Evolutionary conservation across 2,888 invertebrate species (phyloP), one percentile per base, ranked within the genome.

Genomic region (Labia minor): DNA sequence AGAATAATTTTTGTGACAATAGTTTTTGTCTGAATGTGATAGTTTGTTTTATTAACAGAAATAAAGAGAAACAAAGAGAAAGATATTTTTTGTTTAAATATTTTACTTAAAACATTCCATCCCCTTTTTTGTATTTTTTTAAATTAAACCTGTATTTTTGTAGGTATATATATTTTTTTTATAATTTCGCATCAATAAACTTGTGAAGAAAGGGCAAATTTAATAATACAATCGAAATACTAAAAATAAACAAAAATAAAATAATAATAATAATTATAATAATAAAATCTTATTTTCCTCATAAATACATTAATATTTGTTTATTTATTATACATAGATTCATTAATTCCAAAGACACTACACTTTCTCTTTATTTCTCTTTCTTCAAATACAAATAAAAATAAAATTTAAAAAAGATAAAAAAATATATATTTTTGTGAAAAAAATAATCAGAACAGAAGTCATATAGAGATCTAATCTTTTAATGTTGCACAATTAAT

Each of bases 371-470:
- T 49, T 49, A n/a, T 49, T 49, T 49, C 49, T 49, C 49, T 49
- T 49, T 3, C 16, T 49, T 49, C 3, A 11, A 49, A 49, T 8
- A 33, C 6, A 49, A n/a, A n/a, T 8, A 49, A 49, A 49, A n/a
- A 49, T 49, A 49, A 26, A n/a, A 33, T 33, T 33, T 49, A 16
- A 11, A 10, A 49, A 49, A 49, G n/a, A 49, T 49, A n/a, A 49
- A 10, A 49, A 49, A n/a, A 49, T 33, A 49, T 49, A 49, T 49
- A 49, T 49, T 49, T 49, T 49, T 49, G 49, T 49, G 49, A 49
- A 49, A n/a, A n/a, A n/a, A n/a, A n/a, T n/a, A n/a, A 49, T 49
- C 49, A 49, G 14, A 49, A 14, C 49, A 49, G 49, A 49, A 49
- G 14, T 49, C 49, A 49, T 49, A 49, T 4, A 49, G 49, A 49